Evolutionary conservation across 2,113 vertebrate genomes (phyloP), one percentile per base, ranked within the genome.

Genomic region (Agelaius phoeniceus): DNA sequence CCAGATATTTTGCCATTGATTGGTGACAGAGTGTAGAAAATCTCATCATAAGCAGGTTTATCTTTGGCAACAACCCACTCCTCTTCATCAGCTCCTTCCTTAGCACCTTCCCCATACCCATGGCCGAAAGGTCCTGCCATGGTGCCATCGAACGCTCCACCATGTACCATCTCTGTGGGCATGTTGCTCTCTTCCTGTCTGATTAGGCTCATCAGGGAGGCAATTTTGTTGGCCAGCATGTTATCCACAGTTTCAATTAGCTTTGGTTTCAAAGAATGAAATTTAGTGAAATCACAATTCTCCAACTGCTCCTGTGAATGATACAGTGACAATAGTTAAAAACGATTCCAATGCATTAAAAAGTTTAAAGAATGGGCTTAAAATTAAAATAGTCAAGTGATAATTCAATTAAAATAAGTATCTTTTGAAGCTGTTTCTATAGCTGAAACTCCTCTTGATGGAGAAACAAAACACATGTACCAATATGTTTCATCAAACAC

Each of bases 31-130:
- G 98, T 99, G 87, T 99, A 99, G 98, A 99, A 99, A 96, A 99
- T 98, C 98, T 99, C 99, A n/a, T 99, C 99, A 1, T 99, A 99
- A 66, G 97, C 96, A 43, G 99, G 99, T 94, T 99, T 99, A 96
- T 99, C 99, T 27, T 98, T 99, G 95, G 98, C 98, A 84, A 99
- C 98, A 18, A 99, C 98, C 99, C 99, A 99, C 85, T 99, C 99
- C 4, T 99, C 99, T 21, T 98, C 97, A 15, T 99, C 99, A 4
- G 98, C 98, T 6, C 99, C 99, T 94, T 99, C 99, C 73, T 99
- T 98, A 87, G 99, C 98, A 44, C 99, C 99, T 97, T 99, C 99
- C 51, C 99, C 99, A 2, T 99, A 99, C 62, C 99, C 99, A 0
- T 98, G 99, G 72, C 98, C 98, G 95, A 99, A 99, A 48, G 99